phyloP scores from a whole-genome alignment of 2,113 vertebrate genomes.

The Andinoacara biseriatus region DNA sequence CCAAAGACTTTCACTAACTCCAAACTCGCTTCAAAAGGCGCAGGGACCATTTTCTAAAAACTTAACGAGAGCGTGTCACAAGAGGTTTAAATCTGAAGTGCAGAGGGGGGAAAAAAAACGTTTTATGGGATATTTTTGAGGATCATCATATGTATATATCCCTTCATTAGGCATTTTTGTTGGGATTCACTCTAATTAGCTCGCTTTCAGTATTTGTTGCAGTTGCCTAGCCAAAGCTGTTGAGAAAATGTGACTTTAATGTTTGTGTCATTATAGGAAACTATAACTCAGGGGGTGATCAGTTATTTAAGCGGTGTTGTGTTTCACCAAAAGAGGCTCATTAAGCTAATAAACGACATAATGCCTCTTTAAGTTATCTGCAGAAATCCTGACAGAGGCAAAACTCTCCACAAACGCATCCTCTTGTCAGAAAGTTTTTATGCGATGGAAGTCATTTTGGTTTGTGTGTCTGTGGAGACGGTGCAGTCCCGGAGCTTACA shows the following conservation, averaged over 20 bases:
- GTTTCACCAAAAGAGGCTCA: constrained; percentile 33
- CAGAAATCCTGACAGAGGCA: constrained; percentile 36
- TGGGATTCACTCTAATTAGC: constrained; percentile 49
- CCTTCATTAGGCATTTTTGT: constrained; percentile 39
- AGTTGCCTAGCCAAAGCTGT: constrained; percentile 28
- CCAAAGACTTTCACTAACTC: neutral
- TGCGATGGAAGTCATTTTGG: constrained; percentile 17
- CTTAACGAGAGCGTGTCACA: constrained; percentile 11
- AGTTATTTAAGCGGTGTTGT: constrained; percentile 19
- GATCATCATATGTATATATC: neutral
- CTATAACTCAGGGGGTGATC: constrained; percentile 46
- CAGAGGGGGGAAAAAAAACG: neutral
- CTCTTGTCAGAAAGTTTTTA: constrained; percentile 18
- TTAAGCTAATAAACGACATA: constrained; percentile 49
- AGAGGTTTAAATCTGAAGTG: constrained; percentile 33
- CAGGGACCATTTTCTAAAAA: neutral
- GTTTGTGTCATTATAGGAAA: constrained; percentile 40
- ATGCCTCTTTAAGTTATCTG: constrained; percentile 18
- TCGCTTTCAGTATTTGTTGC: constrained; percentile 17
- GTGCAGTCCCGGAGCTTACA: neutral
- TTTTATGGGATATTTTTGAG: constrained; percentile 17
- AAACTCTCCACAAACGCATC: neutral
- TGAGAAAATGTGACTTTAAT: constrained; percentile 53
- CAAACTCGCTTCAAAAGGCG: neutral
- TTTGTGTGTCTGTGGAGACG: neutral